A percentile compares a stretch with the other conserved stretches of the same genome.
These are phyloP conservation scores for Polylopha cassiicola DNA, from an alignment of 2,888 invertebrate genomes.

Conservation along the genomic window DNA sequence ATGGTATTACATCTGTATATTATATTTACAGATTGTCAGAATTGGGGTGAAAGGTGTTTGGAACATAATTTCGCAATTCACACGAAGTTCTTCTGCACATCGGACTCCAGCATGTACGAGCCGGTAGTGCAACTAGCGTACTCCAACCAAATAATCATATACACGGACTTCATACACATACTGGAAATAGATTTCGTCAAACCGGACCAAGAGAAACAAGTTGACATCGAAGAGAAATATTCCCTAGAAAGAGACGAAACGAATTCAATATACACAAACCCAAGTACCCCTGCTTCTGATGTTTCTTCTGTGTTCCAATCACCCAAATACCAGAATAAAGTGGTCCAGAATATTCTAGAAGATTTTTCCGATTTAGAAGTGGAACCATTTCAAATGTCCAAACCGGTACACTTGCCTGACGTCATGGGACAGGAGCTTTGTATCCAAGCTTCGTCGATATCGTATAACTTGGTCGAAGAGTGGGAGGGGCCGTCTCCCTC, in stretches of 20 bases:
- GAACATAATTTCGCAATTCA: constrained; percentile 95
- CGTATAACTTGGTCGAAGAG: constrained; percentile 69
- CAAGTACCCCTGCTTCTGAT: constrained; percentile 58
- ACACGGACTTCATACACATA: constrained; percentile 91
- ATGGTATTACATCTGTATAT: too few species aligned
- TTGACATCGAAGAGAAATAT: constrained; percentile 52
- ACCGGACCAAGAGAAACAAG: constrained; percentile 54
- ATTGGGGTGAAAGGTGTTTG: constrained; percentile 84
- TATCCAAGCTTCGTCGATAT: constrained; percentile 66
- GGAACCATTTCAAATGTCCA: constrained; percentile 66
- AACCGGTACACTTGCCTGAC: constrained; percentile 63
- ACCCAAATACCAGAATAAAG: constrained; percentile 72
- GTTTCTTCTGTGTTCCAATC: constrained; percentile 69
- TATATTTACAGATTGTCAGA: constrained; percentile 61
- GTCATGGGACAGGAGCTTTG: constrained; percentile 70
- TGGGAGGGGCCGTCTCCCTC: constrained; percentile 73
- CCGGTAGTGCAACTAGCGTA: constrained; percentile 83
- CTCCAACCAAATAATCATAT: constrained; percentile 86
- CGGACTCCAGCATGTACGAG: constrained; percentile 87
- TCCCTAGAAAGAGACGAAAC: constrained; percentile 56
- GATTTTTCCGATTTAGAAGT: constrained; percentile 80
- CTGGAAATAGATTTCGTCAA: constrained; percentile 79
- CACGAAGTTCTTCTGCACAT: constrained; percentile 93
- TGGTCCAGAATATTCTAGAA: constrained; percentile 78
- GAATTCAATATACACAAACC: constrained; percentile 54